phyloP scores from a whole-genome alignment of 2,888 invertebrate species.

The Leptinotarsa rubiginosa region DNA sequence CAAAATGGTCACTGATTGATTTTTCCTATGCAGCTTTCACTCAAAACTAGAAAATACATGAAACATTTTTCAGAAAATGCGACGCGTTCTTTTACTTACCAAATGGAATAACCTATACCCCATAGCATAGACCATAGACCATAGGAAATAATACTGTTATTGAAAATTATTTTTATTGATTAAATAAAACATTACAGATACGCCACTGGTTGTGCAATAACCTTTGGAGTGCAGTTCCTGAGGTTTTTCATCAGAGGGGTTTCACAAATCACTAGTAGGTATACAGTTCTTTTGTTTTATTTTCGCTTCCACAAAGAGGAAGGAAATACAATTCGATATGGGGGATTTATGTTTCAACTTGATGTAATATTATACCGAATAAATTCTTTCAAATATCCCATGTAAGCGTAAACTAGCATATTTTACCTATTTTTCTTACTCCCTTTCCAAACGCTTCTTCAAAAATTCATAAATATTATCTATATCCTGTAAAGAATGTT shows the following conservation, averaged over 20 bases:
- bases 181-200: not conserved
- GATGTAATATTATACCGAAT: not conserved
- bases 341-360: not conserved
- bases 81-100: too few species aligned
- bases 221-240: conserved; percentile 18
- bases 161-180: not conserved
- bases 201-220: conserved; percentile 11
- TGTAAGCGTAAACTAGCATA: not conserved
- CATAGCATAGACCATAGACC: too few species aligned
- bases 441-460: not conserved
- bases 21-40: too few species aligned
- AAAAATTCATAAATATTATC: conserved; percentile 14
- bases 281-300: conserved; percentile 7
- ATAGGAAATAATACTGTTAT: too few species aligned
- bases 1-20: too few species aligned
- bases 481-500: conserved; percentile 16
- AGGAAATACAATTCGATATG: conserved; percentile 17
- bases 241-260: conserved; percentile 8
- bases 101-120: too few species aligned
- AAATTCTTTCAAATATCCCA: not conserved
- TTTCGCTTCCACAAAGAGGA: conserved; percentile 5
- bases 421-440: not conserved
- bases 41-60: too few species aligned
- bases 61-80: too few species aligned
- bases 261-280: conserved; percentile 3